These are phyloP conservation scores for Erebia palarica DNA, from an alignment of 2,888 invertebrate genomes.

Conservation along the genomic window DNA sequence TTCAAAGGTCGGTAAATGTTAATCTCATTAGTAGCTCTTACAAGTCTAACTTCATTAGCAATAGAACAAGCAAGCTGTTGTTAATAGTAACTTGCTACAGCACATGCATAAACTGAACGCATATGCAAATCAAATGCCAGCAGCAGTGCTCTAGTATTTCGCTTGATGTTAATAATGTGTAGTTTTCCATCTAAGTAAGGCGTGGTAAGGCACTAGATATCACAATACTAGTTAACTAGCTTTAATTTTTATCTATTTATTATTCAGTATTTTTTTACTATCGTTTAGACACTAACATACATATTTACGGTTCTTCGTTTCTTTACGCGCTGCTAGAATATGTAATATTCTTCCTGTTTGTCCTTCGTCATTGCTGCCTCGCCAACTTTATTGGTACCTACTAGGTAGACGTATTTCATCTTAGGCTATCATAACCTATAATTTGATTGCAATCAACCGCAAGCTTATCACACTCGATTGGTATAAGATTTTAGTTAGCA, in stretches of 20 bases:
- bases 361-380: no score
- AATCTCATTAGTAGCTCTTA: neutral
- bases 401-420: no score
- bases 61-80: neutral
- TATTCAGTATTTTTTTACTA: no score
- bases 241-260: no score
- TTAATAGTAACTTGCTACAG: conserved; percentile 6
- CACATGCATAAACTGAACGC: conserved; percentile 20
- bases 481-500: no score
- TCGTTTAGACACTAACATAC: no score
- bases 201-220: neutral
- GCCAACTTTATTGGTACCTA: no score
- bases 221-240: no score
- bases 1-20: neutral
- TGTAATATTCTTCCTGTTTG: no score
- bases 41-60: conserved; percentile 5
- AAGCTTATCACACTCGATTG: neutral
- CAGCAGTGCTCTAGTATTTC: conserved; percentile 20
- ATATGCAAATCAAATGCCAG: conserved; percentile 21
- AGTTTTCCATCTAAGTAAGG: conserved; percentile 6
- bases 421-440: neutral
- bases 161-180: conserved; percentile 15
- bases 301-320: no score
- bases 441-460: no score
- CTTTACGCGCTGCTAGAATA: no score